Percentiles rank a stretch among this genome's conserved stretches.
Evolutionary conservation across 2,888 invertebrate species (phyloP).

Genomic region (Sesia apiformis): DNA sequence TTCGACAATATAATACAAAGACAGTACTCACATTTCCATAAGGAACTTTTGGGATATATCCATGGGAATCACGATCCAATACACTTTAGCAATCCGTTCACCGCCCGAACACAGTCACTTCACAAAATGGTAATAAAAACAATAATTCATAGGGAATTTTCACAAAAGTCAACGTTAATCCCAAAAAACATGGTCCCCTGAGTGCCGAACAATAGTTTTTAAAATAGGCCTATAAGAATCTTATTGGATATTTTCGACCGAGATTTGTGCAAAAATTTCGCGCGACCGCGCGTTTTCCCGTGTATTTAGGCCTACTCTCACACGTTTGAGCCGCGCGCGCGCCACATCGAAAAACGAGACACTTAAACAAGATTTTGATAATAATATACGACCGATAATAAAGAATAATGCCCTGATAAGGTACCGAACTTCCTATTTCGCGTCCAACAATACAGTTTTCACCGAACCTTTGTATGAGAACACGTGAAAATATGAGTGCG

Average conservation of each 20-base stretch:
- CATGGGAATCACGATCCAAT: constrained; percentile 12
- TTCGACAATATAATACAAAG: constrained; percentile 14
- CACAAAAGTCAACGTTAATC: constrained; percentile 30
- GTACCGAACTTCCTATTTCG: constrained; percentile 15
- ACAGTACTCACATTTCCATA: constrained; percentile 36
- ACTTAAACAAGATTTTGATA: constrained; percentile 23
- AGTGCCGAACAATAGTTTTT: constrained; percentile 20
- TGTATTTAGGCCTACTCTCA: constrained; percentile 51
- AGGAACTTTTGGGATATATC: constrained; percentile 19
- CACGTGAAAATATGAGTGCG: background rate
- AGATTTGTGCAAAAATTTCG: constrained; percentile 54
- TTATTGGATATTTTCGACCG: constrained; percentile 44
- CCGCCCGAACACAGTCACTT: constrained; percentile 30
- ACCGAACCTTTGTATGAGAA: background rate
- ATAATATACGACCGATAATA: constrained; percentile 15
- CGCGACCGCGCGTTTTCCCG: constrained; percentile 35
- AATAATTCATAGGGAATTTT: constrained; percentile 18
- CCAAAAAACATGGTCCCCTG: constrained; percentile 22
- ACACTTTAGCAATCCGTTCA: constrained; percentile 14
- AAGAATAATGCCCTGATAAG: constrained; percentile 39
- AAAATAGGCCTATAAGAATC: constrained; percentile 71
- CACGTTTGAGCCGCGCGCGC: constrained; percentile 15
- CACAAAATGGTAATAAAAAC: constrained; percentile 34
- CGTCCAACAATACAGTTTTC: constrained; percentile 8
- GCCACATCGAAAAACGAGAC: constrained; percentile 12